A percentile compares a stretch with the other conserved stretches of the same genome.
Conservation (phyloP, 2,888 invertebrate genomes). For the Megaustenia siamemsis region DNA sequence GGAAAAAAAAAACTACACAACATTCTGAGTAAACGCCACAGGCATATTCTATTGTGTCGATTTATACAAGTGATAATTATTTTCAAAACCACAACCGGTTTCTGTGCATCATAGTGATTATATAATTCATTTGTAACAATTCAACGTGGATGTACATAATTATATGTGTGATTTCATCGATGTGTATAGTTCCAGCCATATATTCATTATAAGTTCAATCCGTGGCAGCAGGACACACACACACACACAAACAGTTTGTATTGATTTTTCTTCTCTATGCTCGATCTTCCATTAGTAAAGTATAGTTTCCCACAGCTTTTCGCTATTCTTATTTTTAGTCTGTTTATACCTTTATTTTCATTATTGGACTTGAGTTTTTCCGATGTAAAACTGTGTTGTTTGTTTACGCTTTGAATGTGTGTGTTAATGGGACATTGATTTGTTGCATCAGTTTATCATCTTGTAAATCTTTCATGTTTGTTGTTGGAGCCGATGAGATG, state of each 20-base stretch:
- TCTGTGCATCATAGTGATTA: background rate
- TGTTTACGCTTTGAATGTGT: too few relatives aligned
- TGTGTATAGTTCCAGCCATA: background rate
- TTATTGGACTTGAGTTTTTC: too few relatives aligned
- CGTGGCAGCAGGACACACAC: background rate
- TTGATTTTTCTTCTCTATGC: background rate
- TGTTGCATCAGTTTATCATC: too few relatives aligned
- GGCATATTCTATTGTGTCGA: background rate
- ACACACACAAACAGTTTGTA: background rate
- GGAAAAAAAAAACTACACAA: too few relatives aligned
- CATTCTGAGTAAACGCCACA: too few relatives aligned
- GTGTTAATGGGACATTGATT: too few relatives aligned
- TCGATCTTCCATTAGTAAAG: background rate
- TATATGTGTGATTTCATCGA: background rate
- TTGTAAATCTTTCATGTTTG: too few relatives aligned
- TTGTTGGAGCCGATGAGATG: too few relatives aligned
- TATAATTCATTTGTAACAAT: background rate
- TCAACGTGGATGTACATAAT: background rate
- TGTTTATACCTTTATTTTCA: too few relatives aligned
- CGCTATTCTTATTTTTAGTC: background rate
- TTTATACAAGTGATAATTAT: background rate
- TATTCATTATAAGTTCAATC: slow-evolving; percentile 24
- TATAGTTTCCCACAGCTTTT: background rate
- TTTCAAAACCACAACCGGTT: background rate
- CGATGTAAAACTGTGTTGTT: too few relatives aligned